phyloP scores from a whole-genome alignment of 2,113 vertebrate species.

The Corythaixoides concolor region DNA sequence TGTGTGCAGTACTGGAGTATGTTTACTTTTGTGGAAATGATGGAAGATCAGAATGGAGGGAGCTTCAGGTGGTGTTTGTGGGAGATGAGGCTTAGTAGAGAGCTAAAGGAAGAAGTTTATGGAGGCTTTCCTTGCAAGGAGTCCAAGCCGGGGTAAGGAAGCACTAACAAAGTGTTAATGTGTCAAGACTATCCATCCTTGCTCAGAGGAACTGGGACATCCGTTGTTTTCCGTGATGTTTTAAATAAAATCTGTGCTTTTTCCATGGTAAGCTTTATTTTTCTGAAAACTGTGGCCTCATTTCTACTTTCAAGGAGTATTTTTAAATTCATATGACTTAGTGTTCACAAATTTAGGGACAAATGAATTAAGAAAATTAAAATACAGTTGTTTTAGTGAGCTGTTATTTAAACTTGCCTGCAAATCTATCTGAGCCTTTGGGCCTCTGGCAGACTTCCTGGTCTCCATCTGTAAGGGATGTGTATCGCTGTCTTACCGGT shows the following conservation, averaged over 20 bases:
- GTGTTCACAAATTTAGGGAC: neutral
- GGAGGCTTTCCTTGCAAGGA: neutral
- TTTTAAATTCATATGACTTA: neutral
- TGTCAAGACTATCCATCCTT: neutral
- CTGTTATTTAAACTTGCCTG: neutral
- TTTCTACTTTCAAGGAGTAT: neutral
- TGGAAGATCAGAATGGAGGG: neutral
- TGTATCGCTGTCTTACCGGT: neutral
- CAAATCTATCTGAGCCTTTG: neutral
- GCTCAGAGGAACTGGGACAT: neutral
- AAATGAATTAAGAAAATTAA: neutral
- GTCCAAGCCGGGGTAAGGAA: neutral
- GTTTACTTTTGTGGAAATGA: neutral
- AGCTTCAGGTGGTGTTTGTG: neutral
- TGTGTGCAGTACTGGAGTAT: neutral
- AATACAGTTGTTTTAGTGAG: neutral
- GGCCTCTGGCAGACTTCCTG: neutral
- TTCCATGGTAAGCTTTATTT: neutral
- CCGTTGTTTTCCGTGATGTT: neutral
- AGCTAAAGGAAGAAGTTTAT: neutral
- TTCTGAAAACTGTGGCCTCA: neutral
- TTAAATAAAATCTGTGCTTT: neutral
- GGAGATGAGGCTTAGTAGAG: neutral
- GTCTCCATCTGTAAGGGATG: neutral
- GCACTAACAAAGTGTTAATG: neutral